These are phyloP conservation scores for Parapristionchus giblindavisi DNA, from an alignment of 2,888 invertebrate genomes.

Conservation along the genomic window DNA sequence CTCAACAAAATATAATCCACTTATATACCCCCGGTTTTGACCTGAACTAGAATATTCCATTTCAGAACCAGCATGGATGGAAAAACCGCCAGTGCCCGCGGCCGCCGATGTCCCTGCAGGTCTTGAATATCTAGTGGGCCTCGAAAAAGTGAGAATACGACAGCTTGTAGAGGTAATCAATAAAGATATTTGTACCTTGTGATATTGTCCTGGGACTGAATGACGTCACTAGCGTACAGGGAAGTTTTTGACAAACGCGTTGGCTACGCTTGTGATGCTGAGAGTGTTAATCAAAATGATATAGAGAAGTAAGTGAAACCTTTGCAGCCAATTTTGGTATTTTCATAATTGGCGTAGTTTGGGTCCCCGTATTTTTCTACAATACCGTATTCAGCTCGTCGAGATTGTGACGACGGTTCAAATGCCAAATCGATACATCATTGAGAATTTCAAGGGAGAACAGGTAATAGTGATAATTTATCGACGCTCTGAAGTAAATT, in stretches of 20 bases:
- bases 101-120: constrained; percentile 9
- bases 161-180: constrained; percentile 9
- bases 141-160: not conserved
- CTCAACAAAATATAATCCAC: too few species aligned
- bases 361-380: too few species aligned
- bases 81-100: not conserved
- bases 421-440: constrained; percentile 15
- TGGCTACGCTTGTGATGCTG: too few species aligned
- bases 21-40: too few species aligned
- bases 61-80: constrained; percentile 21
- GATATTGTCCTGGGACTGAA: not conserved
- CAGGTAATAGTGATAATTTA: not conserved
- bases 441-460: not conserved
- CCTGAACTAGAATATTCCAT: too few species aligned
- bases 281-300: too few species aligned
- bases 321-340: too few species aligned
- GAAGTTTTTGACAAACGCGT: too few species aligned
- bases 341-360: too few species aligned
- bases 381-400: not conserved
- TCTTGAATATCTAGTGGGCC: constrained; percentile 15
- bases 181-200: not conserved
- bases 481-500: too few species aligned
- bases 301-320: too few species aligned
- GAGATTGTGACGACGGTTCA: not conserved
- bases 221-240: too few species aligned